Evolutionary conservation across 2,113 vertebrate species (phyloP), one percentile per base, ranked within the genome.

Genomic region (Nothobranchius furzeri): DNA sequence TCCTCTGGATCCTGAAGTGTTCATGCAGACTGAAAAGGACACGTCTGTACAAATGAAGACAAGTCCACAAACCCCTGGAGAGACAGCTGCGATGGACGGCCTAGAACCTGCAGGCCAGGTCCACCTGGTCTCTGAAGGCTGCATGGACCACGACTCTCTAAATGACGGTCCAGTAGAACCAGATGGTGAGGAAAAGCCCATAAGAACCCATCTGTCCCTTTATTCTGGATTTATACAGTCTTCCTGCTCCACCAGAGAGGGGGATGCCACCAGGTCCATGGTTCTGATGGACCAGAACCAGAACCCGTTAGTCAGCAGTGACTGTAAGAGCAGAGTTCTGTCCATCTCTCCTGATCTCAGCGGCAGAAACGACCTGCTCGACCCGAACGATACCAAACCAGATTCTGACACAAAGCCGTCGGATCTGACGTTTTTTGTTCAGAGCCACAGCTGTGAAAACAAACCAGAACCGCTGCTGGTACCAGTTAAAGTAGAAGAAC

Each of bases 401-500:
- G 7, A 36, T 6, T 13, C 59, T 0, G 51, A 86, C 47, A 9
- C 24, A 0, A 80, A 78, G 36, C 56, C 78, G 0, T 9, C 43
- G 0, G 53, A 62, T 40, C 36, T 81, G 0, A 70, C 60, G 0
- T 73, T 77, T 9, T 45, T 64, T 46, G 53, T 67, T 42, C n/a
- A 66, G 15, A 7, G 63, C 7, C 65, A 66, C 10, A 7, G 35
- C 0, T 12, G 5, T 6, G 77, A 83, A 17, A 76, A 36, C 50
- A 84, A 86, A 55, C 60, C 68, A 6, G 35, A 75, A 17, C 45
- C 24, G 0, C 4, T 73, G 63, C 53, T 79, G 47, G 68, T 83
- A 10, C 66, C 76, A 3, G 51, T 89, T 15, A 87, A 91, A 53
- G 15, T 71, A 0, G 87, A 88, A 56, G 78, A 71, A 49, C 76